A percentile compares a stretch with the other conserved stretches of the same genome.
These are phyloP conservation scores for Biston betularia DNA, from an alignment of 2,888 invertebrate genomes.

Conservation along the genomic window DNA sequence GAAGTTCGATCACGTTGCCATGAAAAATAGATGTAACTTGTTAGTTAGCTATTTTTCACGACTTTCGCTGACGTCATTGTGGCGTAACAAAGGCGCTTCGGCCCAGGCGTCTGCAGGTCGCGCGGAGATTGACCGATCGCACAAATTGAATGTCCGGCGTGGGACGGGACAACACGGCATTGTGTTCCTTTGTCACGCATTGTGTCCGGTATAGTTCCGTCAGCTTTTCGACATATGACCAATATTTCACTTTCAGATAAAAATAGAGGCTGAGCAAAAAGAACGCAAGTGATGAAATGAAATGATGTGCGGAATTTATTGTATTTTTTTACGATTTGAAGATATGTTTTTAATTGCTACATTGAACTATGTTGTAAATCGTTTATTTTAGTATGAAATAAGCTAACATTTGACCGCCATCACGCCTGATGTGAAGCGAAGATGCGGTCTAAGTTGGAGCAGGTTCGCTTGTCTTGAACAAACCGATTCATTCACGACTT, in stretches of 20 bases:
- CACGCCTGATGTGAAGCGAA: too few species aligned
- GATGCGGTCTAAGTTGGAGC: too few species aligned
- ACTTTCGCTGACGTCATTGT: constrained; percentile 68
- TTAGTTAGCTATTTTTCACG: constrained; percentile 63
- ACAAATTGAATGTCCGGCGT: constrained; percentile 79
- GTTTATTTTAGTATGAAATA: too few species aligned
- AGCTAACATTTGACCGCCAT: too few species aligned
- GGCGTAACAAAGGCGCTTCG: constrained; percentile 67
- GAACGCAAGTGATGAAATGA: constrained; percentile 26
- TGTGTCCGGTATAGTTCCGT: constrained; percentile 32
- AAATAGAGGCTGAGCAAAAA: constrained; percentile 4
- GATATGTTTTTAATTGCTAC: background rate
- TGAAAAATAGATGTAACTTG: constrained; percentile 34
- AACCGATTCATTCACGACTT: too few species aligned
- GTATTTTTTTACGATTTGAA: background rate
- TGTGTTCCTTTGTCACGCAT: constrained; percentile 55
- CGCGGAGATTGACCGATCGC: constrained; percentile 78
- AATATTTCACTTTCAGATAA: constrained; percentile 63
- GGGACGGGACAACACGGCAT: constrained; percentile 69
- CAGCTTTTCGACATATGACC: constrained; percentile 69
- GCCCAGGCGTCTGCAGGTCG: constrained; percentile 70
- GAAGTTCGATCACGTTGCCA: background rate
- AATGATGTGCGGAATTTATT: constrained; percentile 8
- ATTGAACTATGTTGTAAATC: too few species aligned
- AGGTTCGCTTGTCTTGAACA: too few species aligned